Evolutionary conservation across 2,888 invertebrate genomes (phyloP), one percentile per base, ranked within the genome.

Genomic region (Hypolimnas misippus): DNA sequence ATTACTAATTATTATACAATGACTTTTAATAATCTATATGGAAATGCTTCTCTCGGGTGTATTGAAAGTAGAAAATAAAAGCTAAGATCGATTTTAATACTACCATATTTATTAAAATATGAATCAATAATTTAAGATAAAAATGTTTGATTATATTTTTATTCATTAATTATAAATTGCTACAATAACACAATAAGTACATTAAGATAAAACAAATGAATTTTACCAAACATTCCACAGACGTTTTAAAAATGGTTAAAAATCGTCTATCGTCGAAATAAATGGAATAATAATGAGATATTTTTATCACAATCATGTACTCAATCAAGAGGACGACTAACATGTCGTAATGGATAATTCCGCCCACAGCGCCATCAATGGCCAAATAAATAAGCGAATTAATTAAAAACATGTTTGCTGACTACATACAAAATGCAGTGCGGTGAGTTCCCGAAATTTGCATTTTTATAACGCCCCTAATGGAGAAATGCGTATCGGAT

Each of bases 361-460:
- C 44, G 65, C 63, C 68, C 68, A 60, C 63, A 69, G 70, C 62
- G 62, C 64, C 69, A 63, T 71, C 73, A 73, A 71, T 70, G 68
- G 70, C 60, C 74, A 77, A 79, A 84, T 79, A 83, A 84, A 84
- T 84, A 82, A 82, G 79, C 71, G 81, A 79, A 86, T 87, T 87
- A 87, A 87, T 87, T 87, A 86, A 87, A 86, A 86, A 80, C 79
- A 74, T 84, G 85, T 86, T 86, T 78, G 76, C 76, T 79, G 81
- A 81, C 84, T 81, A 81, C 81, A 83, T 79, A 83, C 79, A 81
- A 76, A 77, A 73, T 73, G 72, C 73, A 73, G 49, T 64, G 66
- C 61, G 57, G 58, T 64, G 65, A 65, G 54, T 64, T 25, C 61
- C 54, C 61, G 63, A 66, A 73, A 77, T 79, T 78, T 77, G 71